Base-by-base conservation (phyloP, 2,797 vertebrate species). In the Sciurus vulgaris region DNA sequence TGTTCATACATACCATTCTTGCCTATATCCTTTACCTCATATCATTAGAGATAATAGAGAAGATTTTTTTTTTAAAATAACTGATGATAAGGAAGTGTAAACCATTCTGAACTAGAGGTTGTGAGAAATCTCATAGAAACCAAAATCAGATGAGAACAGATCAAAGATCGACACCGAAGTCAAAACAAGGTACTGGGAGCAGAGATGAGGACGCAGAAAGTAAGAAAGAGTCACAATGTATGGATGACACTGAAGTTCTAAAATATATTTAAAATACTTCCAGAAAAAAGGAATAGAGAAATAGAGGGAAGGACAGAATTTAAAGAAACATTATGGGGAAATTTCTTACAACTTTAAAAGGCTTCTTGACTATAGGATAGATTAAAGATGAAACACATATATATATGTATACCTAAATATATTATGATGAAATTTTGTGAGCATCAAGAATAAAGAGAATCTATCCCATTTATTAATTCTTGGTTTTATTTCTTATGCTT, bases 401-500 rank as follows among this genome's bases (percentile, higher is more conserved):
- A 47, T 20, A 78, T 7, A 63, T 8, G 44, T 10, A 33, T 10
- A 77, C 28, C 7, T 47, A n/a, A 9, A 59, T 61, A 41, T 15
- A 44, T 10, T 85, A 20, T 84, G 51, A 61, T 81, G 28, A 84
- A 92, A 92, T 85, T 12, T 88, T 38, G 22, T 95, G 76, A 95
- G 63, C 10, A 76, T 59, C 7, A 49, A 74, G n/a, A 86, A 83
- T 93, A 54, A 88, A 90, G n/a, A 91, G 35, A 78, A 47, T 47
- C 44, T 47, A 47, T 47, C 44, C 44, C 44, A 47, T 47, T 47
- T 47, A 47, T 9, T 47, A 9, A 47, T 7, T 47, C 44, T 7
- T 47, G 9, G 7, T 47, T 47, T 47, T 47, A 47, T 47, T 47
- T 47, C 44, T 47, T 47, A 5, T 47, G 44, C 44, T 47, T 47